These are phyloP conservation scores for Rhadinocentrus ornatus DNA, from an alignment of 2,797 vertebrate genomes.

Conservation along the genomic window DNA sequence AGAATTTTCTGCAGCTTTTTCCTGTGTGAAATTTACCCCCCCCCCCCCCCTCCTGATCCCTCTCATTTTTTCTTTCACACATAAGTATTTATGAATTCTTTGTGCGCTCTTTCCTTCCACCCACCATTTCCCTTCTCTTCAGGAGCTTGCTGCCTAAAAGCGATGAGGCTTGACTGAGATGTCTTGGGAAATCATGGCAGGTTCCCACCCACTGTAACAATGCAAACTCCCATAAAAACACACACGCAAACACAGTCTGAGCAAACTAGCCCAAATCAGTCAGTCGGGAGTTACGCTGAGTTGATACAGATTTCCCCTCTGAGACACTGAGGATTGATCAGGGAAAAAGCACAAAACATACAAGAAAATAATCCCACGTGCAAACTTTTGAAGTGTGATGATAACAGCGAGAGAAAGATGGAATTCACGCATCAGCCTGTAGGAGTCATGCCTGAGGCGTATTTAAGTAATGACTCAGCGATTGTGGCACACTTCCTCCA, in stretches of 20 bases:
- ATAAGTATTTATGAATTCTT: constrained; percentile 9
- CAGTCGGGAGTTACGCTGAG: constrained; percentile 46
- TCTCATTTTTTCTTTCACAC: background rate
- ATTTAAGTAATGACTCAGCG: constrained; percentile 45
- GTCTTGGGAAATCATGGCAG: constrained; percentile 79
- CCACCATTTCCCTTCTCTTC: constrained; percentile 46
- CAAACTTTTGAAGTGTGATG: no score
- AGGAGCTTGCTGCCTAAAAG: constrained; percentile 67
- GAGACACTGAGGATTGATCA: constrained; percentile 31
- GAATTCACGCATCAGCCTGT: no score
- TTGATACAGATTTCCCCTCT: constrained; percentile 34
- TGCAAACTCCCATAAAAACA: constrained; percentile 40
- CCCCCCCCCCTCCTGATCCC: no score
- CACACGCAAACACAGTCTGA: constrained; percentile 25
- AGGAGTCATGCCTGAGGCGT: no score
- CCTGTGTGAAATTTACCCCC: constrained; percentile 49
- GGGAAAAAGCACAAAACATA: constrained; percentile 4
- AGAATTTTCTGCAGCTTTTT: constrained; percentile 26
- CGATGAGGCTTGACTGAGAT: constrained; percentile 71
- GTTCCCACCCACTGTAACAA: constrained; percentile 47
- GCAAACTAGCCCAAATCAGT: constrained; percentile 39
- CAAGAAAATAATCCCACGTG: no score
- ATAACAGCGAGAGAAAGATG: no score
- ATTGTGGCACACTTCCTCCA: constrained; percentile 30
- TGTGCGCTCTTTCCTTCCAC: constrained; percentile 25